phyloP scores from a whole-genome alignment of 2,113 vertebrate genomes.

The Pogona vitticeps region DNA sequence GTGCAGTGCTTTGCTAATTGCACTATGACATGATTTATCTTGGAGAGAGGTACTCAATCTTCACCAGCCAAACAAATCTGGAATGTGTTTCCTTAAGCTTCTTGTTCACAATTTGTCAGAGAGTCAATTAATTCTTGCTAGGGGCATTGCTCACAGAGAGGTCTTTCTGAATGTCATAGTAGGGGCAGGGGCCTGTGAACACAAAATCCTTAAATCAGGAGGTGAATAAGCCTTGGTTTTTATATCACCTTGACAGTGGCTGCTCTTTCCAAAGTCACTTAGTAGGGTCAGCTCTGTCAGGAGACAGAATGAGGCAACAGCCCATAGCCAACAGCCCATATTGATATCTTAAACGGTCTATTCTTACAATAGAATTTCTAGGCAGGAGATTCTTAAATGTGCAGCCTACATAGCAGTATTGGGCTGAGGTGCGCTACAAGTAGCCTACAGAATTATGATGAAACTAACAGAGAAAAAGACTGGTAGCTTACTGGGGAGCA shows the following conservation, averaged over 20 bases:
- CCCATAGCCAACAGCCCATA: too few species aligned
- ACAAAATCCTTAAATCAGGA: not conserved
- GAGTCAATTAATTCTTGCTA: conserved; percentile 31
- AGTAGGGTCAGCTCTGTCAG: not conserved
- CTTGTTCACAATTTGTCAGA: not conserved
- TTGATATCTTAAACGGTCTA: too few species aligned
- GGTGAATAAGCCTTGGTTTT: not conserved
- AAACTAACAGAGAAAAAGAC: not conserved
- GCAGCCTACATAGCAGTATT: too few species aligned
- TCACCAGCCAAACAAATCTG: conserved; percentile 13
- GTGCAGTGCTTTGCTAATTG: conserved; percentile 26
- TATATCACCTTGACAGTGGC: not conserved
- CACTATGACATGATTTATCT: conserved; percentile 30
- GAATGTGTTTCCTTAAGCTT: conserved; percentile 11
- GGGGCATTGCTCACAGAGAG: conserved; percentile 12
- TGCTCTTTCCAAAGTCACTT: not conserved
- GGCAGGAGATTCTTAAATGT: too few species aligned
- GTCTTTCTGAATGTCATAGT: conserved; percentile 34
- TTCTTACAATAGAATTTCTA: too few species aligned
- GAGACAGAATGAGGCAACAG: not conserved
- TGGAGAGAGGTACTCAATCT: conserved; percentile 24
- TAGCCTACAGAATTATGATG: too few species aligned
- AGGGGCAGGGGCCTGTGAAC: not conserved
- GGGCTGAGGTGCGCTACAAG: too few species aligned
- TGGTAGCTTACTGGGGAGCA: not conserved